phyloP scores from a whole-genome alignment of 1,140 invertebrate genomes.

The Drosophila nikananu region DNA sequence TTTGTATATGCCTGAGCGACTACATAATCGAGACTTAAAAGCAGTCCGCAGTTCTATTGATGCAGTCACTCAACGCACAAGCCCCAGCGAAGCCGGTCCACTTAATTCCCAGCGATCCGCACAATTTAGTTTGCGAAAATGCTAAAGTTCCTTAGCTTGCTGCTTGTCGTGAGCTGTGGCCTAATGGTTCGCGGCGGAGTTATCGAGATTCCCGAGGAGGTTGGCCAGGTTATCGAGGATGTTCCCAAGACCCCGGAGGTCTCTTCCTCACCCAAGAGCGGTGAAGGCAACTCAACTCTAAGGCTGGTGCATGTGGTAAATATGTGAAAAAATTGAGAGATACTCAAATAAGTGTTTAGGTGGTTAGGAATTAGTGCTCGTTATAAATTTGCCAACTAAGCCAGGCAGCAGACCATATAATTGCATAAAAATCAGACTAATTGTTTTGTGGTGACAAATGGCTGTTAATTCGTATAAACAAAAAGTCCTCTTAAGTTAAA shows the following conservation, averaged over 20 bases:
- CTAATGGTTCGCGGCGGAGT: constrained; percentile 22
- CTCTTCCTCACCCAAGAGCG: background rate
- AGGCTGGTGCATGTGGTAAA: constrained; percentile 72
- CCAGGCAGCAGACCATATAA: constrained; percentile 39
- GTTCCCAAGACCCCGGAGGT: background rate
- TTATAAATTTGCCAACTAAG: constrained; percentile 13
- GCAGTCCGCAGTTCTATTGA: constrained; percentile 54
- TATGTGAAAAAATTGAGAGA: background rate
- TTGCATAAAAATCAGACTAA: constrained; percentile 8
- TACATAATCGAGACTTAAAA: constrained; percentile 73
- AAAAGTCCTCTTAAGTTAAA: constrained; percentile 5
- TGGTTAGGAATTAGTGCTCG: constrained; percentile 11
- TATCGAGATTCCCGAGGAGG: constrained; percentile 23
- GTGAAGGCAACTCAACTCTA: constrained; percentile 45
- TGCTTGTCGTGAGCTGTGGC: constrained; percentile 18
- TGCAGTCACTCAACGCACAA: constrained; percentile 60
- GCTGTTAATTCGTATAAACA: background rate
- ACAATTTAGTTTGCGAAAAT: constrained; percentile 24
- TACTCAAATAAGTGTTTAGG: background rate
- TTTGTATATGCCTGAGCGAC: constrained; percentile 10
- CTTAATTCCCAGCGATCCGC: constrained; percentile 24
- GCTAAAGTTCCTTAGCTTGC: constrained; percentile 24
- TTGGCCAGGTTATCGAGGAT: constrained; percentile 1
- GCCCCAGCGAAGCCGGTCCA: constrained; percentile 45
- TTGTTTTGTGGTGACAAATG: constrained; percentile 14